A percentile compares a stretch with the other conserved stretches of the same genome.
Evolutionary conservation across 2,888 invertebrate species (phyloP).

Genomic region (Boloria selene): DNA sequence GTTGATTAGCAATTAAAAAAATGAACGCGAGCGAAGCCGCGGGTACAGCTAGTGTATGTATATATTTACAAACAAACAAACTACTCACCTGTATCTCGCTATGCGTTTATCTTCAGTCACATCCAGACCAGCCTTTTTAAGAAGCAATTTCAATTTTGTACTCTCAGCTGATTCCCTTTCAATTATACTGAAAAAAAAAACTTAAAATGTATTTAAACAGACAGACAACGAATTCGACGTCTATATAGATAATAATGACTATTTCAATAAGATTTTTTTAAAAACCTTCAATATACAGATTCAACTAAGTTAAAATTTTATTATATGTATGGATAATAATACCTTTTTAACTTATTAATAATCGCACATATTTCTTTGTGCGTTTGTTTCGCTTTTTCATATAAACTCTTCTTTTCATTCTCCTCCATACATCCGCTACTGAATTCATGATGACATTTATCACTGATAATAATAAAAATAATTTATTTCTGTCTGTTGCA

Average conservation of each 20-base stretch:
- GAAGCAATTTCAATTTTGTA: slow-evolving; percentile 39
- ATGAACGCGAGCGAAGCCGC: too few relatives aligned
- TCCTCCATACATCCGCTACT: slow-evolving; percentile 33
- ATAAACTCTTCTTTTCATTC: slow-evolving; percentile 35
- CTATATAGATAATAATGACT: too few relatives aligned
- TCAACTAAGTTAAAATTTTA: too few relatives aligned
- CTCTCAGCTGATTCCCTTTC: slow-evolving; percentile 48
- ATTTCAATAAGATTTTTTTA: too few relatives aligned
- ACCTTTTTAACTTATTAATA: slow-evolving; percentile 49
- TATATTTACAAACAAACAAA: slow-evolving; percentile 7
- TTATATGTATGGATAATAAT: background rate
- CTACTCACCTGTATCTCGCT: slow-evolving; percentile 51
- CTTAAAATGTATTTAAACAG: too few relatives aligned
- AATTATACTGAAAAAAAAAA: slow-evolving; percentile 58
- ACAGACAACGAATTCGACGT: too few relatives aligned
- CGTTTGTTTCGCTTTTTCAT: slow-evolving; percentile 40
- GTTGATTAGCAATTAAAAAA: too few relatives aligned
- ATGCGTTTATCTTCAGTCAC: slow-evolving; percentile 46
- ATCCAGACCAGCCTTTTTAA: slow-evolving; percentile 45
- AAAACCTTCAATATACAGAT: too few relatives aligned
- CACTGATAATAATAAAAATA: slow-evolving; percentile 43
- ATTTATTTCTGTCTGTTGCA: too few relatives aligned
- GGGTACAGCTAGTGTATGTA: too few relatives aligned
- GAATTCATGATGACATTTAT: slow-evolving; percentile 42
- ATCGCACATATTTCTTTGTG: slow-evolving; percentile 43